Evolutionary conservation across 1,140 invertebrate species (phyloP).

Genomic region (Bombus polaris): DNA sequence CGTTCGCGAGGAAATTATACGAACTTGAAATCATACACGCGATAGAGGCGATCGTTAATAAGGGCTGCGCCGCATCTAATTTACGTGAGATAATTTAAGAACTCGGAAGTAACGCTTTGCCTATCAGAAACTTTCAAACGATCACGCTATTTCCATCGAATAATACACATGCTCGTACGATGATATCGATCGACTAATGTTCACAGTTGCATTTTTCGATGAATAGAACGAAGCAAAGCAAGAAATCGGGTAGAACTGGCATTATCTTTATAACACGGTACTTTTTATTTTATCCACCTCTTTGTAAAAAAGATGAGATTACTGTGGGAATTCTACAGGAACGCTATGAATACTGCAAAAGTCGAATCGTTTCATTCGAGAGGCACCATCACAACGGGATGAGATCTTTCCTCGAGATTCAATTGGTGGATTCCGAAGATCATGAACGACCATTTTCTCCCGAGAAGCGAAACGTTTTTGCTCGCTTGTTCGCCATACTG

Average conservation of each 20-base stretch:
- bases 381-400: conserved; percentile 15
- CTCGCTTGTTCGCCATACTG: neutral
- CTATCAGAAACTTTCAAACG: neutral
- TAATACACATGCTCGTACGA: neutral
- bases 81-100: neutral
- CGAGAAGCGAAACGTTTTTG: conserved; percentile 40
- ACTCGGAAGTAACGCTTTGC: neutral
- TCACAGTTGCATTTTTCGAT: neutral
- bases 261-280: neutral
- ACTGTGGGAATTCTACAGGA: conserved; percentile 12
- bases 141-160: neutral
- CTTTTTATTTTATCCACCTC: neutral
- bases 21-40: neutral
- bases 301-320: neutral
- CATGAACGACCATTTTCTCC: conserved; percentile 56
- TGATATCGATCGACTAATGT: neutral
- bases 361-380: neutral
- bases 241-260: neutral
- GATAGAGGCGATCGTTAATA: conserved; percentile 10
- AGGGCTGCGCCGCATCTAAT: neutral
- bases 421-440: conserved; percentile 48
- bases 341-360: neutral
- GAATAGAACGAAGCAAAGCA: neutral
- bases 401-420: conserved; percentile 36
- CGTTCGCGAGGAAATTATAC: neutral